Evolutionary conservation across 2,113 vertebrate genomes (phyloP), one percentile per base, ranked within the genome.

Genomic region (Phoenicopterus ruber): DNA sequence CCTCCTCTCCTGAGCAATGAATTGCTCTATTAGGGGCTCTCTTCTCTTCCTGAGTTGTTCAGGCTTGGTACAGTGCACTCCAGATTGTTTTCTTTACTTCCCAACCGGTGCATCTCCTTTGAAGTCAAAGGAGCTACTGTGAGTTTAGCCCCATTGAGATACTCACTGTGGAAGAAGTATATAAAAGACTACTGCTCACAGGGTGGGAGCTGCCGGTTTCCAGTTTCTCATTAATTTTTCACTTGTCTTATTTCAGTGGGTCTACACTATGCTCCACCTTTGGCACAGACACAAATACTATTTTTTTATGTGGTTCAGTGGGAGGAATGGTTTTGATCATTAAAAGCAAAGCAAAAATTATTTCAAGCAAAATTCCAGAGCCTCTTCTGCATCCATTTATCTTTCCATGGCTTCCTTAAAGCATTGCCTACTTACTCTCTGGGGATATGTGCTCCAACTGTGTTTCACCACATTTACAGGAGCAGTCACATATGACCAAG

Each of bases 251-350:
- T 86, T 94, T 90, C 72, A 83, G 93, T 94, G 93, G 88, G 87
- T 80, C 90, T 92, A 91, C 77, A 79, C 82, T 88, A 49, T 79
- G 78, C 76, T 96, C 92, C 70, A 94, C 94, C 94, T 96, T 94
- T 96, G 96, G 94, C 96, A 87, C 49, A 67, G 78, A 84, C 80
- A 84, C 88, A 95, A 96, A 91, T 90, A 49, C 32, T 80, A 65
- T 58, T 95, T 95, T 94, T 94, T 94, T 59, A 82, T 96, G 91
- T 94, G 97, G 96, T 95, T 98, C 94, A 94, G 93, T 92, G 77
- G 85, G 95, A 89, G 88, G 93, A 94, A 89, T 96, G 91, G 73
- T 97, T 98, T 97, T 95, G 91, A 98, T 97, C 91, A 91, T 93
- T 96, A 97, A 77, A 94, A 97, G 87, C 82, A 88, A 97, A 97